phyloP scores from a whole-genome alignment of 2,797 vertebrate species.

The Tadarida brasiliensis region DNA sequence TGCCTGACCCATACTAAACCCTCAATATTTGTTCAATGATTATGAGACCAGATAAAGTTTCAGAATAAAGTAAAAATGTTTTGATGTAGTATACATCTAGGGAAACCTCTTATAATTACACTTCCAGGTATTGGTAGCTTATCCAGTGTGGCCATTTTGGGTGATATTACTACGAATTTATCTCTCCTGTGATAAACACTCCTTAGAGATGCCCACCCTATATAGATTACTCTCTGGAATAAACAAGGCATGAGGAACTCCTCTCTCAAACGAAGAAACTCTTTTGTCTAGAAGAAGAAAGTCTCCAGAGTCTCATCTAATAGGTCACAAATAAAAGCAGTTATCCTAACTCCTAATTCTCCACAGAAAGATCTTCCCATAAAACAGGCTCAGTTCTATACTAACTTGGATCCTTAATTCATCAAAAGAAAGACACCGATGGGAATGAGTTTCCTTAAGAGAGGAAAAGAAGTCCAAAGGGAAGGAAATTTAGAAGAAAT shows the following conservation, averaged over 20 bases:
- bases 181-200: slow-evolving; percentile 21
- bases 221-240: neutral
- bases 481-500: slow-evolving; percentile 5
- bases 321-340: slow-evolving; percentile 36
- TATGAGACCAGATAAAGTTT: slow-evolving; percentile 31
- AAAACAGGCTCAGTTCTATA: slow-evolving; percentile 47
- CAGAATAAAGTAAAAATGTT: slow-evolving; percentile 32
- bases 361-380: slow-evolving; percentile 36
- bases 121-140: neutral
- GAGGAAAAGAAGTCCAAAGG: neutral
- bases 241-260: neutral
- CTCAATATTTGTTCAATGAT: slow-evolving; percentile 37
- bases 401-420: slow-evolving; percentile 5
- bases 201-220: neutral
- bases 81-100: neutral
- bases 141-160: slow-evolving; percentile 18
- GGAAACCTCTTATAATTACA: neutral
- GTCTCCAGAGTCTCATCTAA: neutral
- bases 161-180: neutral
- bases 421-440: slow-evolving; percentile 25
- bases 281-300: slow-evolving; percentile 7
- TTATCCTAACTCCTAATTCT: slow-evolving; percentile 26
- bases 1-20: neutral
- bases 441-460: slow-evolving; percentile 18
- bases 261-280: slow-evolving; percentile 17